Base-by-base conservation (phyloP, 2,797 vertebrate species). In the Taenioides sp. region DNA sequence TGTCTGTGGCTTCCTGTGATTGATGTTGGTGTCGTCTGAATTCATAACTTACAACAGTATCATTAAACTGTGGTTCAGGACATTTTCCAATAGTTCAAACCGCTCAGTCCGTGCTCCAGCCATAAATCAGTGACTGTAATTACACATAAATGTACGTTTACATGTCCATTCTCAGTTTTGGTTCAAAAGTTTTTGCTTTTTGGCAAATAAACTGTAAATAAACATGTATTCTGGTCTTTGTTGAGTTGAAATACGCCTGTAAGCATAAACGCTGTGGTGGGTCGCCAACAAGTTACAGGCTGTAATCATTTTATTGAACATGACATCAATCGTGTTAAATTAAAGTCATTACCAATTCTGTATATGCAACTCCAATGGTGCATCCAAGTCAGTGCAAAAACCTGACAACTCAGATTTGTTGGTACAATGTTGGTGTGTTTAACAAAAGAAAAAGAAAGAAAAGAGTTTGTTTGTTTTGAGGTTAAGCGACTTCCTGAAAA, bases 21-120 rank as follows among this genome's bases (percentile, higher is more conserved):
- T 67, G 73, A 78, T 52, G 12, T 37, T 59, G 75, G 69, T 77
- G 17, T 71, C 18, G 60, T 81, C 43, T 50, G 27, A 77, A 78
- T 73, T 73, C 73, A 81, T 71, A 81, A 81, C 67, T 49, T 76
- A 74, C 70, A 79, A 73, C 31, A 73, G 72, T 61, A 69, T 60
- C 28, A 61, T 65, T n/a, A 59, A 72, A 28, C 55, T 79, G 81
- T 62, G 70, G 71, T 82, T 65, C 27, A 22, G 37, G 28, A 67
- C 37, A 67, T 75, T 70, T 67, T 69, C 58, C 0, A 27, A 71
- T 34, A 49, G 11, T 70, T 70, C 34, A 43, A 10, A 11, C 57
- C 14, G 12, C 69, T 66, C 60, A 22, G 31, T 59, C 23, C 27
- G 23, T 54, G 43, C 22, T 71, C 49, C n/a, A 61, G 61, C 18